Percentiles rank a stretch among this genome's conserved stretches.
phyloP scores from a whole-genome alignment of 2,113 vertebrate species.

The Platycercus adscitus region DNA sequence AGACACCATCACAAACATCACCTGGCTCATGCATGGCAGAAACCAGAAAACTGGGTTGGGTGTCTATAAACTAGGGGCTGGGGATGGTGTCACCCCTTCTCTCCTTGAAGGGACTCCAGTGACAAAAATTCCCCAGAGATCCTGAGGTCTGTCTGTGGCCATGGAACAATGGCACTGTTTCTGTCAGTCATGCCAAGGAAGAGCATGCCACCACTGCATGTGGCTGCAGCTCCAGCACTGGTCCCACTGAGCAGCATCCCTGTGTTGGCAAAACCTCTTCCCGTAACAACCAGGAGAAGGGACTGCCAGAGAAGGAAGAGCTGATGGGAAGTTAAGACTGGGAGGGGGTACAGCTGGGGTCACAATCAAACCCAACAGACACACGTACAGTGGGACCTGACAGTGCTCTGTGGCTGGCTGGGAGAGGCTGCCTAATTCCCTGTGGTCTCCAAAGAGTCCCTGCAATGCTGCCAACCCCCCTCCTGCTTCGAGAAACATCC shows the following conservation, averaged over 20 bases:
- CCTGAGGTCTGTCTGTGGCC: rapidly evolving
- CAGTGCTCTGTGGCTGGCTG: neutral
- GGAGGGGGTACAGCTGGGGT: rapidly evolving
- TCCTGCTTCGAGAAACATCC: neutral
- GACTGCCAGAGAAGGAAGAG: neutral
- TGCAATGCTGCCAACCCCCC: rapidly evolving
- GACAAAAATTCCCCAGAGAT: neutral
- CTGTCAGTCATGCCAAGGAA: neutral
- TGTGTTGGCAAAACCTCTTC: neutral
- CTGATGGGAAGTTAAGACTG: neutral
- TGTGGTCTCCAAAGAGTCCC: rapidly evolving
- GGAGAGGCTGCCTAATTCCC: neutral
- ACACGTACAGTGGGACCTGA: neutral
- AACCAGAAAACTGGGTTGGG: neutral
- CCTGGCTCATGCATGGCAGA: neutral
- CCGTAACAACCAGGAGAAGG: rapidly evolving
- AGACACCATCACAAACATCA: neutral
- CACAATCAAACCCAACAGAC: neutral
- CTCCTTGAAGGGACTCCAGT: rapidly evolving
- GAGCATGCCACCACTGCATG: rapidly evolving
- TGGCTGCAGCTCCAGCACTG: neutral
- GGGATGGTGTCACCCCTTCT: neutral
- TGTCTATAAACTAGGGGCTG: neutral
- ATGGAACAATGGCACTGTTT: neutral
- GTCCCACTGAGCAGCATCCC: neutral